Conservation (phyloP, 2,113 vertebrate genomes). For the Coptodon bakossiorum region DNA sequence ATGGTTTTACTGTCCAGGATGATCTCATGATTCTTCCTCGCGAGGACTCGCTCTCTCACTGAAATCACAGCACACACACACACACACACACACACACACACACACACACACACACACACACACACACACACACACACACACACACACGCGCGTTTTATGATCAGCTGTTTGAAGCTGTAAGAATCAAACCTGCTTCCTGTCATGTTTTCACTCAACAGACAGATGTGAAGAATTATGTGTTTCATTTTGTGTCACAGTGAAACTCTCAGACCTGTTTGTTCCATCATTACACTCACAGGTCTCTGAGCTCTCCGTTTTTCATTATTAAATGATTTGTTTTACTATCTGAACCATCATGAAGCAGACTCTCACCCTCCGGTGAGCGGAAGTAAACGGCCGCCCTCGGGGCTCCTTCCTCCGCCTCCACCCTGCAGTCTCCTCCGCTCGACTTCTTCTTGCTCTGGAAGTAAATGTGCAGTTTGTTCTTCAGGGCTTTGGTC, state of each 20-base stretch:
- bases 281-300: too few species aligned
- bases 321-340: neutral
- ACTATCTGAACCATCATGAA: neutral
- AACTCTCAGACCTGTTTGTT: too few species aligned
- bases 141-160: neutral
- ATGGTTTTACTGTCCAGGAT: too few species aligned
- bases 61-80: neutral
- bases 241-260: too few species aligned
- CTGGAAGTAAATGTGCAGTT: slow-evolving; percentile 79
- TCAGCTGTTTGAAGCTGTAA: too few species aligned
- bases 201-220: neutral
- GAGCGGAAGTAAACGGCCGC: slow-evolving; percentile 68
- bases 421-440: slow-evolving; percentile 74
- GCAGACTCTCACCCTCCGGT: slow-evolving; percentile 50
- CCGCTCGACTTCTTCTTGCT: slow-evolving; percentile 74
- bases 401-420: neutral
- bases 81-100: neutral
- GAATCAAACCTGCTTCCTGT: neutral
- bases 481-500: slow-evolving; percentile 14
- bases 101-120: neutral
- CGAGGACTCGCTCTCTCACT: slow-evolving; percentile 77
- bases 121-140: neutral
- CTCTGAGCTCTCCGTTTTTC: neutral
- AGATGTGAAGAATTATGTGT: neutral
- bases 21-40: slow-evolving; percentile 66